Percentiles rank a stretch among this genome's conserved stretches.
phyloP scores from a whole-genome alignment of 2,888 invertebrate species.

The Pheosia tremula region DNA sequence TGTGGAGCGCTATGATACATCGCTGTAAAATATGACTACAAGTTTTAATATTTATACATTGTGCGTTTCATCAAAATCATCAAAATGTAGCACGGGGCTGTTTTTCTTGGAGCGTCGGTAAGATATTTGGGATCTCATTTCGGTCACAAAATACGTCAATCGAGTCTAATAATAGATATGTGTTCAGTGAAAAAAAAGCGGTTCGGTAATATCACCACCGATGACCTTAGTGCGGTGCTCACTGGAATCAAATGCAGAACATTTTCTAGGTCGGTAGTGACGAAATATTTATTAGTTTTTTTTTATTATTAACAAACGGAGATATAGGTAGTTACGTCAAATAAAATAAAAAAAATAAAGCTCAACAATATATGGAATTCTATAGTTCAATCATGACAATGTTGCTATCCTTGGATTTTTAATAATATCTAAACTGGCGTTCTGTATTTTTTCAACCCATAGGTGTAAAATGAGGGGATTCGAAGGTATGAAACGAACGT shows the following conservation, averaged over 20 bases:
- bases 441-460: too few relatives aligned
- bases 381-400: too few relatives aligned
- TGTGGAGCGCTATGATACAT: conserved; percentile 25
- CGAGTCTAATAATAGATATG: conserved; percentile 36
- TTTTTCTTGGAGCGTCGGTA: conserved; percentile 43
- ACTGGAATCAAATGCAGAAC: conserved; percentile 10
- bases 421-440: too few relatives aligned
- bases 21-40: conserved; percentile 26
- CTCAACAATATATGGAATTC: too few relatives aligned
- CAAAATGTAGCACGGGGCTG: conserved; percentile 27
- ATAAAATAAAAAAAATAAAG: too few relatives aligned
- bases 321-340: too few relatives aligned
- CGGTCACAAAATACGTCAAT: conserved; percentile 41
- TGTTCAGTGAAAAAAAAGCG: conserved; percentile 26
- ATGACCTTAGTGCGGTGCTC: conserved; percentile 9
- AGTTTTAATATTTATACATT: conserved; percentile 37
- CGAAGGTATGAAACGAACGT: too few relatives aligned
- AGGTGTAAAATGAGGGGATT: too few relatives aligned
- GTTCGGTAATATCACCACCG: conserved; percentile 18
- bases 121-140: conserved; percentile 23
- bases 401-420: too few relatives aligned
- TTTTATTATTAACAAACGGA: not conserved
- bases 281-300: not conserved
- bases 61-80: conserved; percentile 34
- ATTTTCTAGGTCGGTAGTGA: conserved; percentile 4